Percentiles rank a stretch among this genome's conserved stretches.
These are phyloP conservation scores for Carcharodon carcharias DNA, from an alignment of 2,797 vertebrate species.

Conservation along the genomic window DNA sequence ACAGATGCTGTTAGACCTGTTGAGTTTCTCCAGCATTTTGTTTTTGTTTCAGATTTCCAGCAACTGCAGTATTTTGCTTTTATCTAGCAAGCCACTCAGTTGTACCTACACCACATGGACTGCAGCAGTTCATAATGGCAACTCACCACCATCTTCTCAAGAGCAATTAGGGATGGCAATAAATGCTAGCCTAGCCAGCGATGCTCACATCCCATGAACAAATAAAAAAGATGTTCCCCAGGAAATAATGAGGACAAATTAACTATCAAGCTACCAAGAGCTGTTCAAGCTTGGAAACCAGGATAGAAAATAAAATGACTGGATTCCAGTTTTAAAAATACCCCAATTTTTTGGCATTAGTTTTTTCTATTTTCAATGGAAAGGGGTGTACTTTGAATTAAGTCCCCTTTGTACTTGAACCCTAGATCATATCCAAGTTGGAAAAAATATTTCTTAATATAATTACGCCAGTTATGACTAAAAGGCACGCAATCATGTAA, in stretches of 20 bases:
- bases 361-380: background rate
- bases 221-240: background rate
- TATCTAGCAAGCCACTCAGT: too few species aligned
- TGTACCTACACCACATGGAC: too few species aligned
- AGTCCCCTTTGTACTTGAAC: background rate
- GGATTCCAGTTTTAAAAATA: background rate
- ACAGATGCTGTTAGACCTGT: too few species aligned
- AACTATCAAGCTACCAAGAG: background rate
- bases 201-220: too few species aligned
- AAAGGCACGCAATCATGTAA: background rate
- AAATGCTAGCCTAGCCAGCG: too few species aligned
- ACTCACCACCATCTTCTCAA: too few species aligned
- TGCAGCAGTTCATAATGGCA: too few species aligned
- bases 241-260: background rate
- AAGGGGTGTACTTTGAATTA: background rate
- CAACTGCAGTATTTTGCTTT: too few species aligned
- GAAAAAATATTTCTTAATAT: background rate
- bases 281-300: background rate
- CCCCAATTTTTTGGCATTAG: background rate
- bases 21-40: too few species aligned
- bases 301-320: background rate
- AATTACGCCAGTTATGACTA: background rate
- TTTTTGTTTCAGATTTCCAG: too few species aligned
- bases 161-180: too few species aligned
- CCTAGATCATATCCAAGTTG: background rate